Evolutionary conservation across 92 coral and sea anemone species (phyloP), one percentile per base, ranked within the genome.

Genomic region (Porites divaricata): DNA sequence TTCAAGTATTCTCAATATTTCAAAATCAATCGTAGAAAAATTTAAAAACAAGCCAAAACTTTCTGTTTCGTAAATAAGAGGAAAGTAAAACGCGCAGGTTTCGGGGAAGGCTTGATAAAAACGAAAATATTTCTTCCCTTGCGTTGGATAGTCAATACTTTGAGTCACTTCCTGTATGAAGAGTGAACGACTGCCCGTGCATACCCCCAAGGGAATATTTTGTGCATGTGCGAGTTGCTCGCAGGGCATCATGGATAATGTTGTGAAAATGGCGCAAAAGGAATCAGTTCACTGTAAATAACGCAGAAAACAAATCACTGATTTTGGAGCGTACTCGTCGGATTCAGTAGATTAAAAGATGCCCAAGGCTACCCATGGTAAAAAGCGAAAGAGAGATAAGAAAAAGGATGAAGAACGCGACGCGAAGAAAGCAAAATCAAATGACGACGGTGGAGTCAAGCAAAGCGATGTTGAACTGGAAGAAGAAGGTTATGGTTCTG

Each of bases 351-450:
- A 1, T n/a, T 17, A 23, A 75, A 85, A 54, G 67, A 96, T 96
- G 98, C 98, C 98, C 2, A 96, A 96, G 74, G 53, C 92, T 71
- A 88, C 94, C 4, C 86, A 71, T 28, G 90, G 90, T 45, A 92
- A 92, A 76, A 94, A 94, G 87, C 83, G 98, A 52, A 92, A 90
- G 79, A 83, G 81, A 15, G 82, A 78, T 17, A 67, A 70, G 59
- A 92, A 93, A 77, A 83, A 80, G 50, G 88, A 74, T 45, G 90
- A 77, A 26, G 81, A 72, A 41, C 51, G 17, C 21, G 81, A 16
- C 28, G 53, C 73, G 14, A 80, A 77, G 63, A 78, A 68, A 53
- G 74, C 28, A 41, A 72, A 80, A 53, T 15, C 66, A 75, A 58
- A 58, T 16, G 88, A 57, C 21, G 70, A 58, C 74, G 76, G 70